Evolutionary conservation across 2,797 vertebrate genomes (phyloP).

Genomic region (Sebastes melanostomus): DNA sequence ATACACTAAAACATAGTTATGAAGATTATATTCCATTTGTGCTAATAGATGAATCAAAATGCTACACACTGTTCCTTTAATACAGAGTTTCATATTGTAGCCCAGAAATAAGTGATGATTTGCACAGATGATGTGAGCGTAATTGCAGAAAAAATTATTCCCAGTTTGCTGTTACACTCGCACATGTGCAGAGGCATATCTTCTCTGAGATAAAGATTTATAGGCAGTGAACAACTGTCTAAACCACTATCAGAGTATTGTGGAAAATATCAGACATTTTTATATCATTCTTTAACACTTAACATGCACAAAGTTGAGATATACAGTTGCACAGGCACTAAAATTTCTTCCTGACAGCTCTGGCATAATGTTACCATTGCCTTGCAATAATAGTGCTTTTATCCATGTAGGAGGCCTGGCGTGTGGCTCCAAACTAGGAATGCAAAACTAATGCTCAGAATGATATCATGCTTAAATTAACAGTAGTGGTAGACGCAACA

Average conservation of each 20-base stretch:
- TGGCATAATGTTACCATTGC: conserved; percentile 29
- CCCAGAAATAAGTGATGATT: conserved; percentile 4
- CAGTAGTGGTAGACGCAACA: conserved; percentile 27
- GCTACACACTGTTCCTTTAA: not conserved
- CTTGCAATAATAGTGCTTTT: conserved; percentile 44
- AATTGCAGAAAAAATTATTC: conserved; percentile 18
- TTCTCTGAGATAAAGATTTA: conserved; percentile 23
- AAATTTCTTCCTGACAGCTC: conserved; percentile 32
- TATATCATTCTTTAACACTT: conserved; percentile 9
- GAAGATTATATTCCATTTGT: not conserved
- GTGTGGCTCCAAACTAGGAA: conserved; percentile 31
- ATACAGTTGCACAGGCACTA: conserved; percentile 16
- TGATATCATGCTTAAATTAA: conserved; percentile 51
- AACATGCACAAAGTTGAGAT: conserved; percentile 23
- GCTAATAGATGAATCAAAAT: not conserved
- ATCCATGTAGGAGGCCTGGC: conserved; percentile 43
- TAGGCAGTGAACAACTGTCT: not conserved
- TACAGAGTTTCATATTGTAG: not conserved
- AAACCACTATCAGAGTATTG: not conserved
- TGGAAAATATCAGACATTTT: conserved; percentile 21
- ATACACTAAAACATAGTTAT: not conserved
- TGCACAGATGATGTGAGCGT: not conserved
- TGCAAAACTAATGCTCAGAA: conserved; percentile 26
- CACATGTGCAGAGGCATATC: not conserved
- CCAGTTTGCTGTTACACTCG: not conserved